Evolutionary conservation across 2,113 vertebrate species (phyloP).

Genomic region (Salminus brasiliensis): DNA sequence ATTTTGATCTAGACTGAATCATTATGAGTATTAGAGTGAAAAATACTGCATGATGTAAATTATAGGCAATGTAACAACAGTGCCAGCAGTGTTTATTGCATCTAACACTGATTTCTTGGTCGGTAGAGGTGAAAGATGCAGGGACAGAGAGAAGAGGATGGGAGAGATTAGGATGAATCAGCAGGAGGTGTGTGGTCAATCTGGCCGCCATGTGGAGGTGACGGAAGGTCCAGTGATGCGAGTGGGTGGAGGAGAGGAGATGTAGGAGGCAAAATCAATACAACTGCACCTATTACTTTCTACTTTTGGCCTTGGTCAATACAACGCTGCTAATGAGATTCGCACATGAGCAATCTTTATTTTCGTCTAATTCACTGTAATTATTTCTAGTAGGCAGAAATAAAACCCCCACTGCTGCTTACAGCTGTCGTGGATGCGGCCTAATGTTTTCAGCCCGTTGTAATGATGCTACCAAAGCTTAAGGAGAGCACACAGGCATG

Average conservation of each 20-base stretch:
- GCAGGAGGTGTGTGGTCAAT: conserved; percentile 31
- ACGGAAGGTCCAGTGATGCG: background rate
- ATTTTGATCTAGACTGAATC: too few relatives aligned
- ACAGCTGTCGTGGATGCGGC: background rate
- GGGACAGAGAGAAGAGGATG: background rate
- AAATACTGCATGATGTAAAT: too few relatives aligned
- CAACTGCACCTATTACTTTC: background rate
- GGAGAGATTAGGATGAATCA: conserved; percentile 10
- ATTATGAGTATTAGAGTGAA: too few relatives aligned
- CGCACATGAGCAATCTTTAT: conserved; percentile 16
- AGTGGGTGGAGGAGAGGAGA: background rate
- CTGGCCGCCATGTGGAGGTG: conserved; percentile 6
- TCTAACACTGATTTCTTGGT: background rate
- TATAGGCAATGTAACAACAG: background rate
- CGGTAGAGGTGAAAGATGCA: background rate
- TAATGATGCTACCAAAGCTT: background rate
- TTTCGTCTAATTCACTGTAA: background rate
- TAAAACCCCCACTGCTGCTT: background rate
- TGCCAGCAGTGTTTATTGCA: background rate
- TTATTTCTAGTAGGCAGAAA: background rate
- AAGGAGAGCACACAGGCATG: background rate
- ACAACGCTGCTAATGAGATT: conserved; percentile 5
- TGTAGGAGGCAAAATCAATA: conserved; percentile 29
- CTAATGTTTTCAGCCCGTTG: background rate
- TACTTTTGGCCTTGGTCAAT: conserved; percentile 1